A percentile compares a stretch with the other conserved stretches of the same genome.
Evolutionary conservation across 2,888 invertebrate genomes (phyloP).

Genomic region (Syritta pipiens): DNA sequence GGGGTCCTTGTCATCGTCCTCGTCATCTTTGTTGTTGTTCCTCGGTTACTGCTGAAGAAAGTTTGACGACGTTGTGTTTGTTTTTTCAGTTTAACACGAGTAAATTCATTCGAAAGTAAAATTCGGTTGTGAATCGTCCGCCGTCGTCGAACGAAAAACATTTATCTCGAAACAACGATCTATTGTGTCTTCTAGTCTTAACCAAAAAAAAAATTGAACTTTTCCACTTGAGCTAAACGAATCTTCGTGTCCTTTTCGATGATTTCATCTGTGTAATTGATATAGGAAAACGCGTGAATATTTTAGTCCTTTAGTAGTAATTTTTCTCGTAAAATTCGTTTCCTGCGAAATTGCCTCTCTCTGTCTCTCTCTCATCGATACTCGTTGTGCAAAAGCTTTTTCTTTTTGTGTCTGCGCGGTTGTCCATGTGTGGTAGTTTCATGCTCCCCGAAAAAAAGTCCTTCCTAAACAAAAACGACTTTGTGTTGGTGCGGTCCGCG

Average conservation of each 20-base stretch:
- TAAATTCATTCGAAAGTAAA: constrained; percentile 20
- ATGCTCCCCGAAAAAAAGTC: too few species aligned
- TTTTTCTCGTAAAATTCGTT: constrained; percentile 20
- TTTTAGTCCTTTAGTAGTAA: constrained; percentile 28
- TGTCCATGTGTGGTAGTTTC: neutral
- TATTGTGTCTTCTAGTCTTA: constrained; percentile 52
- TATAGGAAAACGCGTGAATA: constrained; percentile 44
- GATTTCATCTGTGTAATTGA: constrained; percentile 20
- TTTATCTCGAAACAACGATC: constrained; percentile 59
- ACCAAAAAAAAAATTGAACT: neutral
- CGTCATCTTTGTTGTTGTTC: constrained; percentile 6
- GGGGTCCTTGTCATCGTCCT: constrained; percentile 30
- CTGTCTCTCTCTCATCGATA: constrained; percentile 56
- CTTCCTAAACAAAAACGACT: neutral
- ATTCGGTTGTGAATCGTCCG: constrained; percentile 45
- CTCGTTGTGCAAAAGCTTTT: constrained; percentile 68
- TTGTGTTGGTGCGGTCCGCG: neutral
- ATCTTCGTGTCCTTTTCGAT: constrained; percentile 8
- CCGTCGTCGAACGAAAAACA: too few species aligned
- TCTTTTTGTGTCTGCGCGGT: constrained; percentile 13
- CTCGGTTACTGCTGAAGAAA: too few species aligned
- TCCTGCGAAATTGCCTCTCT: neutral
- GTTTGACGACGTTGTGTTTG: too few species aligned
- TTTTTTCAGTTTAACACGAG: constrained; percentile 44
- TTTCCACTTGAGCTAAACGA: neutral